Evolutionary conservation across 2,113 vertebrate genomes (phyloP), one percentile per base, ranked within the genome.

Genomic region (Hiodon tergisus): DNA sequence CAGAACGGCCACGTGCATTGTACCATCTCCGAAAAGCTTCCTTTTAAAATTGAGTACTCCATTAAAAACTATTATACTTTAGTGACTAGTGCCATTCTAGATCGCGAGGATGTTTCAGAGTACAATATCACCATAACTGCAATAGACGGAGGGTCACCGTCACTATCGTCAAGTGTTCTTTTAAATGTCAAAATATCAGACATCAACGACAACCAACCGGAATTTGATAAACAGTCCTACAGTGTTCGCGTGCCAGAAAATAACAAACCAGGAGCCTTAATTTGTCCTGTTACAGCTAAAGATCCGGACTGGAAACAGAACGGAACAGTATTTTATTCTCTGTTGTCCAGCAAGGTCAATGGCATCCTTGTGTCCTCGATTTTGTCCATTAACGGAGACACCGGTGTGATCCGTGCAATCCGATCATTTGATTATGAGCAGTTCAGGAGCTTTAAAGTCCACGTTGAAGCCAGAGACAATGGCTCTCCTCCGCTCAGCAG

Each of bases 371-470:
- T 66, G 1, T 66, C 63, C 63, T 66, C 63, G 63, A 47, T 66
- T 66, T 66, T 66, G 48, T 66, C 63, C 9, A 13, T 66, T 47
- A 31, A 31, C 31, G 31, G 31, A 31, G 31, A 31, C 31, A 31
- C 31, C 1, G 31, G 31, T 0, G 31, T 66, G 17, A 66, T 66
- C 11, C 63, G 47, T 11, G 63, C 63, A 10, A 47, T 66, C 63
- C 46, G 63, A 66, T 66, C 63, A 66, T 66, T 66, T 66, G 63
- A 66, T 66, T 66, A 66, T 66, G 63, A 66, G 31, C 31, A 31
- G 31, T 31, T 31, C 31, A 31, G 31, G 31, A 31, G 31, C 31
- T 31, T 31, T 31, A 31, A 31, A 31, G 31, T 31, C 31, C 2
- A 31, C 31, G 31, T 31, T 31, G 31, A 31, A 31, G 31, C 31